phyloP scores from a whole-genome alignment of 2,888 invertebrate genomes.

The Drosophila paucipuncta region DNA sequence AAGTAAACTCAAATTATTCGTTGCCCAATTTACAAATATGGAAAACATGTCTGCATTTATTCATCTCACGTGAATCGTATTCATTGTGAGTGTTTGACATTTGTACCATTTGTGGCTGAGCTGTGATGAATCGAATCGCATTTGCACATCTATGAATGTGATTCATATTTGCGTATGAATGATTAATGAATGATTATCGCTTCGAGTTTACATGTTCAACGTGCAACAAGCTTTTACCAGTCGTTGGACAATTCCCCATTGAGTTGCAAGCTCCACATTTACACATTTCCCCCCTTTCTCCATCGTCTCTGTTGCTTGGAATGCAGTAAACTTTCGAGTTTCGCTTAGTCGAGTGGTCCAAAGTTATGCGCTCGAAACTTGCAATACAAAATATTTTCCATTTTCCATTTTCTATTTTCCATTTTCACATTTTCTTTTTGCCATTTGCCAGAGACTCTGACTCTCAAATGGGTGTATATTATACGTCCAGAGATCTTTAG shows the following conservation, averaged over 20 bases:
- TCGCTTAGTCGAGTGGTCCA: conserved; percentile 26
- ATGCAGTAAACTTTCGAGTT: conserved; percentile 71
- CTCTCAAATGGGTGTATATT: neutral
- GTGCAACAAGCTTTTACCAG: neutral
- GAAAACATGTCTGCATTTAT: conserved; percentile 1
- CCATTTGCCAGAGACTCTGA: neutral
- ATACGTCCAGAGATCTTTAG: neutral
- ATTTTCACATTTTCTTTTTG: conserved; percentile 19
- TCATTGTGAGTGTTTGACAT: neutral
- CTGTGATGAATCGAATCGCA: conserved; percentile 14
- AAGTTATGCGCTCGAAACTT: conserved; percentile 56
- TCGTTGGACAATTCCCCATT: conserved; percentile 8
- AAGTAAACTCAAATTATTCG: no score
- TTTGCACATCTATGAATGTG: conserved; percentile 44
- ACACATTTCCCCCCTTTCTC: neutral
- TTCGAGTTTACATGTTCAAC: conserved; percentile 35
- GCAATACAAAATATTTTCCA: conserved; percentile 38
- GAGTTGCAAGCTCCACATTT: neutral
- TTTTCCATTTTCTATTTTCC: conserved; percentile 34
- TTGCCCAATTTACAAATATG: neutral
- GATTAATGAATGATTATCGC: conserved; percentile 68
- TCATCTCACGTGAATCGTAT: conserved; percentile 4
- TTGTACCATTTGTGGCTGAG: neutral
- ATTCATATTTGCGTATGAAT: conserved; percentile 60
- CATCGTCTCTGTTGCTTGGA: conserved; percentile 24